A percentile compares a stretch with the other conserved stretches of the same genome.
Evolutionary conservation across 2,888 invertebrate genomes (phyloP).

Genomic region (Eupithecia vulgata): DNA sequence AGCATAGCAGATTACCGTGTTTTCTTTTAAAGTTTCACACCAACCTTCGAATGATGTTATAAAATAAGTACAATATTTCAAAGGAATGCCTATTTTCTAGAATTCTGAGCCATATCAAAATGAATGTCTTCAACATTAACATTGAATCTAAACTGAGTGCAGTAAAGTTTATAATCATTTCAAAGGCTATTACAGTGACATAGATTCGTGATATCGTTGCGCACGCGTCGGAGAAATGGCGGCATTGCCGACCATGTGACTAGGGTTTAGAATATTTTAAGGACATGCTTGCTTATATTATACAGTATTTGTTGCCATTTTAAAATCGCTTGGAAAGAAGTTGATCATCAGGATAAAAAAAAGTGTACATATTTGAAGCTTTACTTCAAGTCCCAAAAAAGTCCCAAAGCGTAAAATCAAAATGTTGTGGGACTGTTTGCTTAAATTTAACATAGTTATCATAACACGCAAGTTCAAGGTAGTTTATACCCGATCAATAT

Average conservation of each 20-base stretch:
- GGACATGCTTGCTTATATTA: slow-evolving; percentile 7
- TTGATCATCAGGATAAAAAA: background rate
- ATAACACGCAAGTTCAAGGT: too few species aligned
- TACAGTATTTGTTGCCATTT: background rate
- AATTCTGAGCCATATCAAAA: background rate
- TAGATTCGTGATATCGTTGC: slow-evolving; percentile 22
- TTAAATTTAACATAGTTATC: too few species aligned
- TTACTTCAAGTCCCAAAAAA: background rate
- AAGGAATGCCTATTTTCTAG: background rate
- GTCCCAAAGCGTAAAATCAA: background rate
- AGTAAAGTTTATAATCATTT: background rate
- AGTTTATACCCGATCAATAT: too few species aligned
- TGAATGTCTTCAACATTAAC: background rate
- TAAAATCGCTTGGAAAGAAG: background rate
- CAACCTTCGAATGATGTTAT: background rate
- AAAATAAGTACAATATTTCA: background rate
- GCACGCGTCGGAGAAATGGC: slow-evolving; percentile 37
- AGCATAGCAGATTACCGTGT: background rate
- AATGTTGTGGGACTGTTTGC: too few species aligned
- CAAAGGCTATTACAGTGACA: slow-evolving; percentile 15
- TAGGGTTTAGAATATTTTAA: slow-evolving; percentile 21
- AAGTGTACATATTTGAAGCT: background rate
- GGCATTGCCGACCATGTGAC: slow-evolving; percentile 34
- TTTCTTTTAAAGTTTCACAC: background rate
- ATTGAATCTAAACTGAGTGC: background rate